phyloP scores from a whole-genome alignment of 2,888 invertebrate species.

The Brachyopa scutellaris region DNA sequence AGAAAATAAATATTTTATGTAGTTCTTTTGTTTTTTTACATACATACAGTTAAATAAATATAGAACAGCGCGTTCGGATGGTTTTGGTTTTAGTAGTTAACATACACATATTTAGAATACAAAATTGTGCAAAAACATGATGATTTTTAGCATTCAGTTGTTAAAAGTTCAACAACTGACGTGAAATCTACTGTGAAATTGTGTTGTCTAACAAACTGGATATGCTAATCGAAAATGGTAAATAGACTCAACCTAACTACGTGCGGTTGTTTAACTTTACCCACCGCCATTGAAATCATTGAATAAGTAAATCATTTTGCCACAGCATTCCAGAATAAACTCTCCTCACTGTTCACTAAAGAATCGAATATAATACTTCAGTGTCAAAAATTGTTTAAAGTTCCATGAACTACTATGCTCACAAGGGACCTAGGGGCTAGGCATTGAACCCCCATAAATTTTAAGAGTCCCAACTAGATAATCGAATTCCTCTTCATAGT shows the following conservation, averaged over 20 bases:
- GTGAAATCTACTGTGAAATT: background rate
- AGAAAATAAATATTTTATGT: too few species aligned
- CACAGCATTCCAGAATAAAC: background rate
- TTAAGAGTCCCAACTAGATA: constrained; percentile 31
- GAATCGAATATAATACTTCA: constrained; percentile 77
- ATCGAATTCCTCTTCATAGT: constrained; percentile 45
- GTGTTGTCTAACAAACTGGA: background rate
- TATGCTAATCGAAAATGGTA: background rate
- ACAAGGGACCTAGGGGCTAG: constrained; percentile 57
- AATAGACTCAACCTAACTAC: background rate
- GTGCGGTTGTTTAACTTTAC: background rate
- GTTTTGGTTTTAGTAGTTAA: too few species aligned
- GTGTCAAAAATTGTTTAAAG: constrained; percentile 81
- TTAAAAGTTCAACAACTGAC: background rate
- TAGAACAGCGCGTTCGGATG: too few species aligned
- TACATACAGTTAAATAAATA: too few species aligned
- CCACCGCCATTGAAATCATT: background rate
- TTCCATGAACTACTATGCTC: constrained; percentile 78
- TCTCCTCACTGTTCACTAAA: background rate
- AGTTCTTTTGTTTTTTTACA: too few species aligned
- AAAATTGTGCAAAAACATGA: too few species aligned
- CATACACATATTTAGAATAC: too few species aligned
- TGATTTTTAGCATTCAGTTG: background rate
- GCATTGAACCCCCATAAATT: constrained; percentile 65
- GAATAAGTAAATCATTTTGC: background rate